Base-by-base conservation (phyloP, 2,888 invertebrate species). In the Glomeris marginata region DNA sequence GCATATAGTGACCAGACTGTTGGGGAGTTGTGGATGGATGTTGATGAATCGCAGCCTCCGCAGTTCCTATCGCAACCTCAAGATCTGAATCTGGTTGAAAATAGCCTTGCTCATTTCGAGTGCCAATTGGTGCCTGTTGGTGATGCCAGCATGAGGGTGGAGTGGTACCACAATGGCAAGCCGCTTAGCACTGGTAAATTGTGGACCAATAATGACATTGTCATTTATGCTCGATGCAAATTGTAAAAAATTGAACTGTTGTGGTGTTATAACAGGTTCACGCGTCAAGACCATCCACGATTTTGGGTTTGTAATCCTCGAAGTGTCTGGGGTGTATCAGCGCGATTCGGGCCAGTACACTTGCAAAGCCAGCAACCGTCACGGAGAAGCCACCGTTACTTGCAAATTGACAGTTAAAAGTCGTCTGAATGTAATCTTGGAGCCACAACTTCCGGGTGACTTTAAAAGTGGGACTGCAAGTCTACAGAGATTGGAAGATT, bases 331-430 rank as follows among this genome's bases (percentile, higher is more conserved):
- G 62, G 91, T 94, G 21, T 95, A 94, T 65, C 88, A 97, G n/a
- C 85, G 84, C 60, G 98, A 98, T 69, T 88, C 88, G 4, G 95
- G 95, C 16, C 85, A 91, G 0, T 97, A 95, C 66, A 90, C 90
- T 11, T 94, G 92, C 62, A 84, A 85, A 66, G 95, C 95, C 1
- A 81, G 85, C 50, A 98, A 97, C 66, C 84, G 84, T 62, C 74
- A 90, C 28, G 98, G 98, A 2, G 87, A 92, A 73, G 90, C 91
- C 18, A 84, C 88, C 0, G 88, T 92, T 62, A 85, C 88, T 1
- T 78, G 91, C 13, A 78, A 83, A 60, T 85, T 90, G 2, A 83
- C 85, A 59, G 64, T 68, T 67, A 90, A 60, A 58, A 63, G 51
- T 54, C 15, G 3, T 8, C 3, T n/a, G 43, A 3, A 4, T 42